phyloP scores from a whole-genome alignment of 2,113 vertebrate genomes.

The Acrocephalus kingi region DNA sequence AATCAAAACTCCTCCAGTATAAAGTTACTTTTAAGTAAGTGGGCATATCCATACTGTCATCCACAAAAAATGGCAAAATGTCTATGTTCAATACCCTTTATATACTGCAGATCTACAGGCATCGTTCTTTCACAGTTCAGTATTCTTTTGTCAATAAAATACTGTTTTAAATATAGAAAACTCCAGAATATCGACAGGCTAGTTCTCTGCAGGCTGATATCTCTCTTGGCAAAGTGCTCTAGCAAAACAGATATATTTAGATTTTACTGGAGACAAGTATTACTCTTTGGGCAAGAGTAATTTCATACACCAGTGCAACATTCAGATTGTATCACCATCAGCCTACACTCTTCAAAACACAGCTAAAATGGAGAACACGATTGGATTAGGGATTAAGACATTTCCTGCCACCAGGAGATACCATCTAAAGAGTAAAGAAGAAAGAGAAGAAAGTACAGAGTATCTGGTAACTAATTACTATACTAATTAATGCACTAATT shows the following conservation, averaged over 20 bases:
- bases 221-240: neutral
- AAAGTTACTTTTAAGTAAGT: neutral
- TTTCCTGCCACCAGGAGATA: neutral
- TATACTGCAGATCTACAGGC: neutral
- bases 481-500: neutral
- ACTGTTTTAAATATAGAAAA: neutral
- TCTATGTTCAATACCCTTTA: neutral
- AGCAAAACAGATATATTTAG: neutral
- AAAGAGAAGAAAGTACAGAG: neutral
- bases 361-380: neutral
- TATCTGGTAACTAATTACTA: neutral
- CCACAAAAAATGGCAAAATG: neutral
- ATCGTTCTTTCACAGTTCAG: neutral
- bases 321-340: neutral
- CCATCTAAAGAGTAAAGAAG: neutral
- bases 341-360: neutral
- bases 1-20: neutral
- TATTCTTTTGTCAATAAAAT: neutral
- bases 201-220: neutral
- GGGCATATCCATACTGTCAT: neutral
- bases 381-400: neutral
- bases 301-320: rapidly evolving
- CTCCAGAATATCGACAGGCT: neutral
- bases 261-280: neutral
- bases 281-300: neutral